Evolutionary conservation across 2,888 invertebrate genomes (phyloP).

Genomic region (Xiphydria camelus): DNA sequence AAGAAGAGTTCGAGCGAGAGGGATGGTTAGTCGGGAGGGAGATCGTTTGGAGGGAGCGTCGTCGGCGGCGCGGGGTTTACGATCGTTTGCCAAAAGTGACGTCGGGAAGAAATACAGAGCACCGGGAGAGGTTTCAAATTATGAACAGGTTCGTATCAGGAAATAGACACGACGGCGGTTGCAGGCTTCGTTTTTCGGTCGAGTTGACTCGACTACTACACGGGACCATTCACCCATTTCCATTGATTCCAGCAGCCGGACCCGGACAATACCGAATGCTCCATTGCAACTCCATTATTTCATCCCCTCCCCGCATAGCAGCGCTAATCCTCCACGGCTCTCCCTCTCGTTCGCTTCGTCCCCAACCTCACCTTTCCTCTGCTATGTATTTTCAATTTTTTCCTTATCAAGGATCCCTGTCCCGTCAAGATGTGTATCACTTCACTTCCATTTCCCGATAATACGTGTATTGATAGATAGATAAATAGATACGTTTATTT

Average conservation of each 20-base stretch:
- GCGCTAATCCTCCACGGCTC: constrained; percentile 12
- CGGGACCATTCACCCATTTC: constrained; percentile 37
- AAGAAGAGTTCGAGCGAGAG: too few relatives aligned
- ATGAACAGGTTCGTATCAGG: neutral
- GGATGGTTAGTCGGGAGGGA: too few relatives aligned
- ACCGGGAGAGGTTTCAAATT: too few relatives aligned
- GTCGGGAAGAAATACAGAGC: too few relatives aligned
- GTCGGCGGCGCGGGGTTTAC: too few relatives aligned
- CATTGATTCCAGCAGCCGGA: constrained; percentile 31
- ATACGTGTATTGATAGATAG: too few relatives aligned
- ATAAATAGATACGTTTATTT: too few relatives aligned
- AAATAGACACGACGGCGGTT: constrained; percentile 7
- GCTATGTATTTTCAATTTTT: neutral
- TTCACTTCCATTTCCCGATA: neutral
- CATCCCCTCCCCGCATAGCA: constrained; percentile 13
- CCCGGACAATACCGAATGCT: constrained; percentile 36
- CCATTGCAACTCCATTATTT: constrained; percentile 36
- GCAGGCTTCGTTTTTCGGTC: constrained; percentile 32
- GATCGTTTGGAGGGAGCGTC: too few relatives aligned
- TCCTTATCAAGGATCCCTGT: neutral
- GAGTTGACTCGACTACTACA: constrained; percentile 29
- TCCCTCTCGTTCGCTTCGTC: constrained; percentile 16
- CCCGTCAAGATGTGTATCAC: neutral
- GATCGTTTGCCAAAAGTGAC: too few relatives aligned
- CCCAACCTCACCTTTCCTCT: too few relatives aligned